Evolutionary conservation across 2,113 vertebrate species (phyloP), one percentile per base, ranked within the genome.

Genomic region (Indri indri): DNA sequence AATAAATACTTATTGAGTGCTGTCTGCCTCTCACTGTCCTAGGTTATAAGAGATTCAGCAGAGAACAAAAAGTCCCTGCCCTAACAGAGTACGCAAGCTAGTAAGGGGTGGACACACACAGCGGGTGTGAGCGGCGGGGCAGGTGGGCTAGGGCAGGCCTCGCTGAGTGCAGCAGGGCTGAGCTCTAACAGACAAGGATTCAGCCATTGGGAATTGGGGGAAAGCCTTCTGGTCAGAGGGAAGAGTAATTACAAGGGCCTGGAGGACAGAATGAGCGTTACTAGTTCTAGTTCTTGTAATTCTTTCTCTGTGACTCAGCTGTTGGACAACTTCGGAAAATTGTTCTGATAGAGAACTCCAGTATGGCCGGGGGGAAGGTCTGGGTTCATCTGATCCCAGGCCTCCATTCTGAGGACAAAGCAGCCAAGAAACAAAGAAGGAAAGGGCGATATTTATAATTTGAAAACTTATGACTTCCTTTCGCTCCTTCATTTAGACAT

Each of bases 41-140:
- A 9, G 63, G 59, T 34, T 34, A 8, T 42, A 37, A 30, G n/a
- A 27, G 52, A 77, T 66, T 90, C 10, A 14, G 23, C 27, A 66
- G 22, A 52, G 30, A 95, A 71, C 16, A 92, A 50, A 71, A 61
- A 27, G 9, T 5, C 13, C 3, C 37, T 89, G 34, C 34, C 50
- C n/a, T 37, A 12, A n/a, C 0, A 50, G 27, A 50, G 27, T 1
- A 76, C 11, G 6, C 17, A 16, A 0, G 54, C 37, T n/a, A 2
- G 10, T 4, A 17, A 68, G 34, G 40, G 17, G 23, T 20, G 57
- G 40, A 20, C 25, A n/a, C 20, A 85, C 2, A 6, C 8, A 7
- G 32, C 27, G 23, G 8, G 22, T 30, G 8, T 54, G 61, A 34
- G 1, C 6, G 3, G 57, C 27, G 11, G 2, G 42, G 65, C 18